Evolutionary conservation across 2,113 vertebrate species (phyloP).

Genomic region (Anguilla japonica): DNA sequence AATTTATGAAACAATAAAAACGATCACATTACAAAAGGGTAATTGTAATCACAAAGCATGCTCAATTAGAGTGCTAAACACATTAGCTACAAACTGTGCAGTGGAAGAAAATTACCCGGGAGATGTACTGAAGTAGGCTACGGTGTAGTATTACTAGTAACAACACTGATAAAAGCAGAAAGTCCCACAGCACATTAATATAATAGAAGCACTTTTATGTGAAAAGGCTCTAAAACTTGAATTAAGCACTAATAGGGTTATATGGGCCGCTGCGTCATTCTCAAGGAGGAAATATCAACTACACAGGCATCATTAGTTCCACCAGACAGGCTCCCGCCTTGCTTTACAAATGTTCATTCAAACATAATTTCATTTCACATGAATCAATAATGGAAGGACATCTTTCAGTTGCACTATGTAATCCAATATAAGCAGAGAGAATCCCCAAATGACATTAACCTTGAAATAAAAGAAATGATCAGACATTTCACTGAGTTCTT

Average conservation of each 20-base stretch:
- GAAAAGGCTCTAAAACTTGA: neutral
- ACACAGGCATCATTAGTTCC: slow-evolving; percentile 43
- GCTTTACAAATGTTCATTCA: slow-evolving; percentile 43
- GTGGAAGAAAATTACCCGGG: neutral
- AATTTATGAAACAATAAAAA: neutral
- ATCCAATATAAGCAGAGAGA: slow-evolving; percentile 31
- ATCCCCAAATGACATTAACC: slow-evolving; percentile 54
- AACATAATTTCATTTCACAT: slow-evolving; percentile 50
- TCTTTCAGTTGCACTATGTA: slow-evolving; percentile 32
- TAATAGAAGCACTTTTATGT: neutral
- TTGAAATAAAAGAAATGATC: slow-evolving; percentile 38
- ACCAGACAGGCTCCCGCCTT: slow-evolving; percentile 21
- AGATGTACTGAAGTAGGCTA: too few species aligned
- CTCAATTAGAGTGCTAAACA: neutral
- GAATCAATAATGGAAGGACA: slow-evolving; percentile 48
- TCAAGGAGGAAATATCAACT: slow-evolving; percentile 29
- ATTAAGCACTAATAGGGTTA: neutral
- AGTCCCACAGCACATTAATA: neutral
- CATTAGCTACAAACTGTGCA: neutral
- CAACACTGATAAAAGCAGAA: neutral
- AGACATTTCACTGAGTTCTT: slow-evolving; percentile 15
- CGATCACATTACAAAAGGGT: too few species aligned
- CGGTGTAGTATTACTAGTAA: too few species aligned
- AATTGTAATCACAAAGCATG: neutral
- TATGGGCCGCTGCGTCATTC: neutral